Base-by-base conservation (phyloP, 2,113 vertebrate species). In the Tylochromis polylepis region DNA sequence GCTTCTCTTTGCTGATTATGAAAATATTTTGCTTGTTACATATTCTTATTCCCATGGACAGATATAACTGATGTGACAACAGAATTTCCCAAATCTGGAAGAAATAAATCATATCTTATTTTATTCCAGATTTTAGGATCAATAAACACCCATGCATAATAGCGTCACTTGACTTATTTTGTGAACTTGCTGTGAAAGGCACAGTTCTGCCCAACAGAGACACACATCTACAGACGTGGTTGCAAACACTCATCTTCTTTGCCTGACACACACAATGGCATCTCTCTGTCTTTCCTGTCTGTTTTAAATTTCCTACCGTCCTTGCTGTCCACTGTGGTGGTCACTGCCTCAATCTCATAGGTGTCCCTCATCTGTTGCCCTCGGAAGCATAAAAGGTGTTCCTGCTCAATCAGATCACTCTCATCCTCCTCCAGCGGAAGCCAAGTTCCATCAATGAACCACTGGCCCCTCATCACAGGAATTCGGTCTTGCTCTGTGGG, bases 371-470 rank as follows among this genome's bases (percentile, higher is more conserved):
- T 96, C 92, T 97, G 97, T 58, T 98, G 97, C n/a, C 98, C 98
- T 83, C 96, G 96, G 96, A 99, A 99, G 91, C 97, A 56, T 11
- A 60, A 95, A 55, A 99, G 97, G 57, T 99, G 97, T 89, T 99
- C 97, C 90, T 96, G 96, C 75, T 99, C 98, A 75, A 99, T 99
- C 34, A 97, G 95, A 93, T 99, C 98, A 82, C 98, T 98, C 93
- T 99, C 98, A 49, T 99, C 98, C 90, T 99, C 98, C 90, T 99
- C 98, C 82, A 99, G 94, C 4, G 98, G 98, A 18, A 98, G 97
- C 98, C 98, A 99, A 0, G 98, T 98, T 8, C 98, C 98, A 79
- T 99, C 98, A 22, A 97, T 97, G 92, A 99, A 99, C 98, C 98
- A 99, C 92, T 99, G 98, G 1, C 98, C 98, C 87, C 98, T 97